Conservation (phyloP, 2,797 vertebrate genomes). For the Brachyrhaphis roseni region DNA sequence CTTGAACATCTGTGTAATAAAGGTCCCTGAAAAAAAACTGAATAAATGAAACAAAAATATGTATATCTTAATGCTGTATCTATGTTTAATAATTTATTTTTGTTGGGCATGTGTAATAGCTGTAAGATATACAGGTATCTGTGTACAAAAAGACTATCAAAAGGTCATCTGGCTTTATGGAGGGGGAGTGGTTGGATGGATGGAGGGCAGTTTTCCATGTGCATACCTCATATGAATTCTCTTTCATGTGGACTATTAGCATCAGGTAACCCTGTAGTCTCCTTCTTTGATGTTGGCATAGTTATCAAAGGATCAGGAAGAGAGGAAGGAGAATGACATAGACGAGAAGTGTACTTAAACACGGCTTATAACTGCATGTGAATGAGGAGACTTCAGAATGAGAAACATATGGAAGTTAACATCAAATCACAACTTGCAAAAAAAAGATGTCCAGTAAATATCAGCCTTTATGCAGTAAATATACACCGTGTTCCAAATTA, state of each 20-base stretch:
- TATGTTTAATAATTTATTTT: neutral
- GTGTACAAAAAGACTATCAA: neutral
- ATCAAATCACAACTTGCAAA: neutral
- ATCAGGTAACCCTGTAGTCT: slow-evolving; percentile 71
- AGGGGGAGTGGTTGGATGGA: neutral
- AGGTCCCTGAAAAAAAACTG: neutral
- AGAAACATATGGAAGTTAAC: slow-evolving; percentile 25
- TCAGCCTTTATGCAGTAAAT: neutral
- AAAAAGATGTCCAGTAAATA: neutral
- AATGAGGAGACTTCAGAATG: slow-evolving; percentile 32
- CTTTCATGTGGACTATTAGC: slow-evolving; percentile 82
- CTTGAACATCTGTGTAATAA: neutral
- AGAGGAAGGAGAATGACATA: slow-evolving; percentile 43
- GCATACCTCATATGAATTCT: slow-evolving; percentile 73
- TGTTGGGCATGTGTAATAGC: neutral
- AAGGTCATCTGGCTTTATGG: neutral
- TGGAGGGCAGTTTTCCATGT: slow-evolving; percentile 55
- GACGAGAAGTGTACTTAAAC: slow-evolving; percentile 47
- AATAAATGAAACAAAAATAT: neutral
- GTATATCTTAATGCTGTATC: neutral
- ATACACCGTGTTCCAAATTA: neutral
- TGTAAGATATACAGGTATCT: neutral
- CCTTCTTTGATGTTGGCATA: slow-evolving; percentile 72
- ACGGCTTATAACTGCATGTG: slow-evolving; percentile 39
- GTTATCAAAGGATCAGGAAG: slow-evolving; percentile 68